Base-by-base conservation (phyloP, 2,113 vertebrate species). In the Paradoxurus hermaphroditus region DNA sequence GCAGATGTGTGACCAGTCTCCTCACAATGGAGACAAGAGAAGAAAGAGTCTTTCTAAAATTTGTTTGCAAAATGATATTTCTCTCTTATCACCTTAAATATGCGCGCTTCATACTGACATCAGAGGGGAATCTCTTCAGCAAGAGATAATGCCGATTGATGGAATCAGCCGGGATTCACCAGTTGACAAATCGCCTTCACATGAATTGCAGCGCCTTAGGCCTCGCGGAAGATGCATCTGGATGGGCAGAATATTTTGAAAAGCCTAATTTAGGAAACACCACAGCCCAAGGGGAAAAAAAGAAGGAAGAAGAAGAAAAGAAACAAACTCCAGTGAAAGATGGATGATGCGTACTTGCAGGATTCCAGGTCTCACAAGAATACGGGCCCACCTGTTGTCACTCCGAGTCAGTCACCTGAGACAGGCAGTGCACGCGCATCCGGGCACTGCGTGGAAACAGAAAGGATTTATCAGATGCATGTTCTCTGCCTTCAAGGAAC, bases 261-360 rank as follows among this genome's bases (percentile, higher is more conserved):
- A 93, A 95, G n/a, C 44, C 67, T 75, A 59, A 91, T 83, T 92
- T 62, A 91, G 41, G 94, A 93, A 94, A 84, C 19, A 68, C 51
- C 44, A 51, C 19, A 73, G 25, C 49, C 70, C 90, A 96, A 91
- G 73, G 3, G 4, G 7, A 19, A 51, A 27, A 14, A 73, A 46
- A 44, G 7, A 29, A 25, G 39, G 5, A 70, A 72, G 23, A 10
- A 6, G 34, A 9, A 23, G 19, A 56, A 59, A 59, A 59, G 56
- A 59, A 89, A 65, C 81, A 81, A 41, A 67, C 9, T 4, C 23
- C 19, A 41, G 3, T 86, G 72, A 97, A 83, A 95, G 84, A 63
- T 5, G 34, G 49, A 49, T 70, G 39, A 83, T 34, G 10, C 1
- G n/a, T 46, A 7, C 14, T 9, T 44, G 27, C 49, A 82, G 77